Evolutionary conservation across 2,113 vertebrate species (phyloP).

Genomic region (Pseudorhombus dupliciocellatus): DNA sequence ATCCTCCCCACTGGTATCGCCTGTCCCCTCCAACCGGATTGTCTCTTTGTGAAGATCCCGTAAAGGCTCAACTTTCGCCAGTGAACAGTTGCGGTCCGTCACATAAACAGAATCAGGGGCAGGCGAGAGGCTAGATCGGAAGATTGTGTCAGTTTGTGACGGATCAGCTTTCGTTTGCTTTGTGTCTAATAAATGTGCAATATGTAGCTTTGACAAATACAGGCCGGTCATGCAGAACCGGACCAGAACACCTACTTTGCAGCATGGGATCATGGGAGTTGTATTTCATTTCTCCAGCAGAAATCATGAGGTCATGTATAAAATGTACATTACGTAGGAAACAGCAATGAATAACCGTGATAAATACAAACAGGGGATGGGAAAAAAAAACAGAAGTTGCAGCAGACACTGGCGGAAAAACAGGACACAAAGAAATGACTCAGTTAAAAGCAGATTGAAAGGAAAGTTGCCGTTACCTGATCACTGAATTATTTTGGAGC

Average conservation of each 20-base stretch:
- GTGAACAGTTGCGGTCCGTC: conserved; percentile 24
- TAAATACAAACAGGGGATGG: too few species aligned
- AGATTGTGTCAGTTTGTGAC: background rate
- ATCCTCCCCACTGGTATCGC: conserved; percentile 37
- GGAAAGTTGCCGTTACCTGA: too few species aligned
- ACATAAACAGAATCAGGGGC: conserved; percentile 12
- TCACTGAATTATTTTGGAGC: too few species aligned
- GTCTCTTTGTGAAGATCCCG: conserved; percentile 36
- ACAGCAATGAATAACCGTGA: too few species aligned
- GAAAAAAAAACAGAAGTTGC: too few species aligned
- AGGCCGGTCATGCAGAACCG: background rate
- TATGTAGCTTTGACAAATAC: too few species aligned
- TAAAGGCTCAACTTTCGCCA: conserved; percentile 3
- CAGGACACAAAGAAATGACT: too few species aligned
- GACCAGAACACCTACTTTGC: background rate
- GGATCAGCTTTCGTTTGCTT: background rate
- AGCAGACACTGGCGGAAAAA: too few species aligned
- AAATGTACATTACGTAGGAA: too few species aligned
- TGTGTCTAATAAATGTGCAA: background rate
- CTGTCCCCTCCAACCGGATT: conserved; percentile 27
- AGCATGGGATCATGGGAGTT: background rate
- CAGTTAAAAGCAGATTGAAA: too few species aligned
- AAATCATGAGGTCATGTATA: too few species aligned
- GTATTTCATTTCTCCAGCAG: too few species aligned
- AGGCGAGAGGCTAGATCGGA: conserved; percentile 18